Evolutionary conservation across 2,888 invertebrate genomes (phyloP), one percentile per base, ranked within the genome.

Genomic region (Rhagonycha fulva): DNA sequence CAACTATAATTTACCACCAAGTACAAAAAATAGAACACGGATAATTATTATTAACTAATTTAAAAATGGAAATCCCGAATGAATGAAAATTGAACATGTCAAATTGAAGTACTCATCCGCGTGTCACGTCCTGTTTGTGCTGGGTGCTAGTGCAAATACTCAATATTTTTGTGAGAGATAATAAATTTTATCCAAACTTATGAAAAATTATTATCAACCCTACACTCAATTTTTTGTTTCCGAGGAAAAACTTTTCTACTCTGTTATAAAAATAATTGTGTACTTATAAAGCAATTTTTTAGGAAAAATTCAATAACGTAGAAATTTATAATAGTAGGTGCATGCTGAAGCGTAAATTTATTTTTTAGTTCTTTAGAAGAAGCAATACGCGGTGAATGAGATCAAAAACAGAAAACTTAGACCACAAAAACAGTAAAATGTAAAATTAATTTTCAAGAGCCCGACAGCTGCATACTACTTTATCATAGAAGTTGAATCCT

Each of bases 381-480:
- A 47, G 47, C n/a, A 47, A 47, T 47, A 47, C 47, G 47, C 47
- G 47, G 47, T 47, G 47, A 47, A 47, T 47, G 47, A 47, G 47
- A 47, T 47, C 47, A 47, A 47, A 47, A 47, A 47, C 47, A 47
- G 47, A 47, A 47, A 47, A 47, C 47, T 47, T 47, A 47, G 47
- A 47, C 47, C 19, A 24, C 12, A 66, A 66, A 24, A 66, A 66
- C 63, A 26, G n/a, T 24, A 70, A 70, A 74, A 74, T 47, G 32
- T 24, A 28, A 74, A 74, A 74, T 74, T 74, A 74, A 74, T 74
- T 74, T 74, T 74, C 63, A 66, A 74, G 63, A 74, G 24, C 74
- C n/a, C 66, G 74, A 74, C 74, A 74, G 74, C 62, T 74, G 74
- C 74, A 70, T 62, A 32, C 24, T 70, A 70, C 47, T 74, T 70